phyloP scores from a whole-genome alignment of 2,797 vertebrate genomes.

The Hybognathus amarus region DNA sequence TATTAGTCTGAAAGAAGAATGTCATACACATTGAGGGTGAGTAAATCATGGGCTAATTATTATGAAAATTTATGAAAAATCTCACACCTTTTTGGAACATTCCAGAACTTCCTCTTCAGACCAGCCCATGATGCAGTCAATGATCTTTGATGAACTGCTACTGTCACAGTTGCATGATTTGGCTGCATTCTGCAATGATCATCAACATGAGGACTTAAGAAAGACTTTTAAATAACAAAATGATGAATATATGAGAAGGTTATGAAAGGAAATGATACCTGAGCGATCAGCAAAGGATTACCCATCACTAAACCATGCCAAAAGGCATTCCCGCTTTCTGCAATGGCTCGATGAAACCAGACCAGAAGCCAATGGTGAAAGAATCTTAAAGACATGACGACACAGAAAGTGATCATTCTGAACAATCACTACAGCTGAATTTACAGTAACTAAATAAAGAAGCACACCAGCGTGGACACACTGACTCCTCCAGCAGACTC shows the following conservation, averaged over 20 bases:
- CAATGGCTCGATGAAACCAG: slow-evolving; percentile 74
- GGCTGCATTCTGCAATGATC: slow-evolving; percentile 64
- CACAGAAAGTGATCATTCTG: not conserved
- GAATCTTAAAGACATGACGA: slow-evolving; percentile 63
- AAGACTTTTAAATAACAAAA: not conserved
- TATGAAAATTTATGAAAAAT: not conserved
- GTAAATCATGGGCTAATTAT: too few species aligned
- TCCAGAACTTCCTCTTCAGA: slow-evolving; percentile 55
- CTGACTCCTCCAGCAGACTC: slow-evolving; percentile 80
- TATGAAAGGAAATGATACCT: slow-evolving; percentile 60
- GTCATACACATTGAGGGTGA: too few species aligned
- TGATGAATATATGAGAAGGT: not conserved
- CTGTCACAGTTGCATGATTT: slow-evolving; percentile 70
- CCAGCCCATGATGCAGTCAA: slow-evolving; percentile 68
- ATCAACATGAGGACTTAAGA: not conserved
- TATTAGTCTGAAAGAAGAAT: too few species aligned
- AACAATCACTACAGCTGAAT: not conserved
- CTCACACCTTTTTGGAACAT: slow-evolving; percentile 57
- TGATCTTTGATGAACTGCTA: slow-evolving; percentile 66
- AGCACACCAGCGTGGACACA: slow-evolving; percentile 71
- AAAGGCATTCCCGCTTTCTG: slow-evolving; percentile 75
- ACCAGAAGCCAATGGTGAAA: slow-evolving; percentile 73
- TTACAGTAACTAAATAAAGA: not conserved
- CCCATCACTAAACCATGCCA: not conserved
- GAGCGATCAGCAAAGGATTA: slow-evolving; percentile 51